Conservation (phyloP, 1,140 invertebrate genomes). For the Druon quercuslanigerum region DNA sequence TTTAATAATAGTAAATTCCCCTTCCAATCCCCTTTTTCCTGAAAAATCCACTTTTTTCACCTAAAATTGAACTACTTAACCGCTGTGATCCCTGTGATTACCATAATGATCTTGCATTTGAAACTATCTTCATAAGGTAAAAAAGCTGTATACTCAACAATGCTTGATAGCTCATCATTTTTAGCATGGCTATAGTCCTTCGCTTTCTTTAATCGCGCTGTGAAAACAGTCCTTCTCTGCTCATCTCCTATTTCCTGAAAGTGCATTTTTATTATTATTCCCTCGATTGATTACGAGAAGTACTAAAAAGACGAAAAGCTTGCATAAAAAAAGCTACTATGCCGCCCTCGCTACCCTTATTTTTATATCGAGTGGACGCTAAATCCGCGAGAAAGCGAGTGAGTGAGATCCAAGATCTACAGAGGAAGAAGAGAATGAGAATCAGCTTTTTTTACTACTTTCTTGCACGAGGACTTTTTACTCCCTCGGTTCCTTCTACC, state of each 20-base stretch:
- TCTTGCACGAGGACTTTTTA: conserved; percentile 9
- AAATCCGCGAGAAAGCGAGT: neutral
- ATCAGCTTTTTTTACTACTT: conserved; percentile 11
- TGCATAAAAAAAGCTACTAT: neutral
- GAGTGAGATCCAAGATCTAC: neutral
- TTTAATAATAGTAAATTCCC: too few relatives aligned
- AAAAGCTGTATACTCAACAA: neutral
- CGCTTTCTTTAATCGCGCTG: neutral
- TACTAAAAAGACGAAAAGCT: conserved; percentile 3
- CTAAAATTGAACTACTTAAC: too few relatives aligned
- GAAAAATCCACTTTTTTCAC: too few relatives aligned
- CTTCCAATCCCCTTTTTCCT: too few relatives aligned
- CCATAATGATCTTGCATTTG: too few relatives aligned
- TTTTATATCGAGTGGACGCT: neutral
- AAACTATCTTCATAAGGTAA: neutral
- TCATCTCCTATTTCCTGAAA: neutral
- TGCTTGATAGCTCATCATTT: neutral
- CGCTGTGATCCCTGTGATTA: too few relatives aligned
- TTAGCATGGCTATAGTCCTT: neutral
- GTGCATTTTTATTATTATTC: conserved; percentile 14
- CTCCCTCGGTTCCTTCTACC: conserved; percentile 1
- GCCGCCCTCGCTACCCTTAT: neutral
- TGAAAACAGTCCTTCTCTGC: neutral
- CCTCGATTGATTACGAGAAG: conserved; percentile 18
- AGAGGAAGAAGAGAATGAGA: neutral